Evolutionary conservation across 2,113 vertebrate species (phyloP).

Genomic region (sheep (Ovis aries)): DNA sequence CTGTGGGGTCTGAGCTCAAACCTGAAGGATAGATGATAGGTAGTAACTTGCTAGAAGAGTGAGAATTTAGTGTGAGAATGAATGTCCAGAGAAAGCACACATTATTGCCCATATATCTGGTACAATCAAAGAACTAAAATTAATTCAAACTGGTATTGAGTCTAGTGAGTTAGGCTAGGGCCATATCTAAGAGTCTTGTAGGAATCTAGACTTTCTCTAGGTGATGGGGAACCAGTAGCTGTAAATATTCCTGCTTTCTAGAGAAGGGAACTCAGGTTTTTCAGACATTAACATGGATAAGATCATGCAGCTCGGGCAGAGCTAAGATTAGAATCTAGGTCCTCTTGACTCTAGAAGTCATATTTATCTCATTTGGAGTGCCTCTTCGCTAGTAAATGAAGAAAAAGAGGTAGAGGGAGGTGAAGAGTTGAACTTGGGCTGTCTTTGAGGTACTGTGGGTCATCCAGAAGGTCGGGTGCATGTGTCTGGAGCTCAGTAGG

Average conservation of each 20-base stretch:
- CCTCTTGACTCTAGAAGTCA: not conserved
- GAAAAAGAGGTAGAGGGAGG: not conserved
- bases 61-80: not conserved
- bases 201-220: not conserved
- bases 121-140: not conserved
- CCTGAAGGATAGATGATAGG: not conserved
- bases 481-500: not conserved
- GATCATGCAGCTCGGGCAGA: not conserved
- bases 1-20: not conserved
- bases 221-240: not conserved
- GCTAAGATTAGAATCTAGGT: not conserved
- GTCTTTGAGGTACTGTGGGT: not conserved
- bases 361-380: not conserved
- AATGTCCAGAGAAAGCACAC: not conserved
- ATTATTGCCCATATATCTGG: not conserved
- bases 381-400: not conserved
- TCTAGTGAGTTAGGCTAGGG: not conserved
- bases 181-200: not conserved
- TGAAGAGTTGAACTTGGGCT: not conserved
- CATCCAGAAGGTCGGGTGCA: not conserved
- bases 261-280: not conserved
- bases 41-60: not conserved
- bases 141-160: not conserved
- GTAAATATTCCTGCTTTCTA: not conserved
- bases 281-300: not conserved